Conservation (phyloP, 2,113 vertebrate genomes). For the Carettochelys insculpta region DNA sequence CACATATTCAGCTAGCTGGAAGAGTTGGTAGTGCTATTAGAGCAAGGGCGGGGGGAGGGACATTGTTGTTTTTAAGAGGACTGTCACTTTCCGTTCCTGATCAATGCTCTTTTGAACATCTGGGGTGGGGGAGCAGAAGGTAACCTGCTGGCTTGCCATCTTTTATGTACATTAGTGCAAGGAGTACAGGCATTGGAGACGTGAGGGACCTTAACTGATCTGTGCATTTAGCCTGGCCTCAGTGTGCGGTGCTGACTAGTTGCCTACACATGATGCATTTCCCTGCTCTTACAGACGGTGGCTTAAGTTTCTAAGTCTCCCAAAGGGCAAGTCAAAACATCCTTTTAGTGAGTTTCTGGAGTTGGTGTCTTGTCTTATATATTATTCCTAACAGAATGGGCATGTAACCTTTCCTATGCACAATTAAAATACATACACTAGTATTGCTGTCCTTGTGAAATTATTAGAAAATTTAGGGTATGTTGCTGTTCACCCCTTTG, state of each 20-base stretch:
- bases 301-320: conserved; percentile 49
- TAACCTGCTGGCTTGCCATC: conserved; percentile 33
- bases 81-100: background rate
- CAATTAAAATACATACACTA: background rate
- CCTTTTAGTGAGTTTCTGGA: conserved; percentile 45
- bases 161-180: background rate
- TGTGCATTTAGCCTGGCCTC: background rate
- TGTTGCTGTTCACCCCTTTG: conserved; percentile 20
- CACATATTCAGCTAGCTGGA: rapidly evolving
- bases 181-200: conserved; percentile 25
- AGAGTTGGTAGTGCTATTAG: rapidly evolving
- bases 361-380: conserved; percentile 5
- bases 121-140: background rate
- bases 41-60: background rate
- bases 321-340: conserved; percentile 50
- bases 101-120: conserved; percentile 28
- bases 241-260: background rate
- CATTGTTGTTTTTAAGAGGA: background rate
- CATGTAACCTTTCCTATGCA: conserved; percentile 42
- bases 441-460: conserved; percentile 25
- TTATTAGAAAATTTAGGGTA: background rate
- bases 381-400: conserved; percentile 44
- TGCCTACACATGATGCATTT: conserved; percentile 31
- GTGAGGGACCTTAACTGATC: conserved; percentile 16
- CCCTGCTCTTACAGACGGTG: conserved; percentile 39